Evolutionary conservation across 53 echinoderm and acorn worm species (phyloP).

Genomic region (Paracentrotus lividus): DNA sequence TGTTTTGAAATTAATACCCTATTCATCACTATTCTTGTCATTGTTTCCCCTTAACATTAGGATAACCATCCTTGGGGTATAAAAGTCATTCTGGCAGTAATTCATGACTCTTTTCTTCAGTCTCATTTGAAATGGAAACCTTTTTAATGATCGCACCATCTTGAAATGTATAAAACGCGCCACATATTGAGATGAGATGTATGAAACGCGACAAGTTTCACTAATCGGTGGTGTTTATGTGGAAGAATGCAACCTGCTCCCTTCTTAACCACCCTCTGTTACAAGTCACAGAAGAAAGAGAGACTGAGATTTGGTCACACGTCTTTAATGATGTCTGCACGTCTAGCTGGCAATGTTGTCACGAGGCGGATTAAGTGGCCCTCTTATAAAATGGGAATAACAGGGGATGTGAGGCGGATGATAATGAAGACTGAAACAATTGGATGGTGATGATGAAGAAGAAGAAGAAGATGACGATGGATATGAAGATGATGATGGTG

Average conservation of each 20-base stretch:
- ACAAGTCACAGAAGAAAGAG: neutral
- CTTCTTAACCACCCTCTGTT: neutral
- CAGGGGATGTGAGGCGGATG: neutral
- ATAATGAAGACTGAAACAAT: neutral
- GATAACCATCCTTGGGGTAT: neutral
- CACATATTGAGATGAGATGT: neutral
- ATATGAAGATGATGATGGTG: neutral
- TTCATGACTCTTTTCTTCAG: neutral
- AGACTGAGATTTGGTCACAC: constrained; percentile 31
- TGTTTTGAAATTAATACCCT: constrained; percentile 27
- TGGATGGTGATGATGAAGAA: neutral
- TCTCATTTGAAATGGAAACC: neutral
- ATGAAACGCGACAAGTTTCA: constrained; percentile 24
- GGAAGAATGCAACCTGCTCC: constrained; percentile 71
- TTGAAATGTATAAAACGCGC: constrained; percentile 6
- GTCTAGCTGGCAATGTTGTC: constrained; percentile 13
- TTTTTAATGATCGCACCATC: constrained; percentile 27
- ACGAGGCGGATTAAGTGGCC: constrained; percentile 34
- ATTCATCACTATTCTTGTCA: constrained; percentile 3
- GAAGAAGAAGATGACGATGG: neutral
- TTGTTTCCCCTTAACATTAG: constrained; percentile 20
- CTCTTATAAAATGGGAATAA: neutral
- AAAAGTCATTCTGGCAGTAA: constrained; percentile 10
- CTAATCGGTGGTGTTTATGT: constrained; percentile 70
- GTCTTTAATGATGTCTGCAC: constrained; percentile 54